Conservation (phyloP, 1,140 invertebrate species). For the Cylas formicarius region DNA sequence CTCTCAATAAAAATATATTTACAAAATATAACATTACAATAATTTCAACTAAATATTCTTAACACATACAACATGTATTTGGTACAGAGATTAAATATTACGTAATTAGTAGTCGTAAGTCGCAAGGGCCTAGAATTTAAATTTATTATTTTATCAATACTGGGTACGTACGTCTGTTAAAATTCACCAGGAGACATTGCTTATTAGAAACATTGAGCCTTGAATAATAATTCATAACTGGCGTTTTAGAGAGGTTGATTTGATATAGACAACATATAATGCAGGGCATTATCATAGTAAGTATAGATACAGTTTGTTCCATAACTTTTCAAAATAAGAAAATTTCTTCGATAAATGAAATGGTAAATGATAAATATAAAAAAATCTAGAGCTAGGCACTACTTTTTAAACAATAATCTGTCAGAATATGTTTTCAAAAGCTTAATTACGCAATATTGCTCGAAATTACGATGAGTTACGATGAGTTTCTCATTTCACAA, state of each 20-base stretch:
- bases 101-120: slow-evolving; percentile 27
- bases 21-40: slow-evolving; percentile 26
- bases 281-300: neutral
- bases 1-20: slow-evolving; percentile 22
- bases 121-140: slow-evolving; percentile 16
- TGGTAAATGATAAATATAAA: too few species aligned
- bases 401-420: too few species aligned
- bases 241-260: neutral
- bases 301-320: neutral
- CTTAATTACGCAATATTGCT: too few species aligned
- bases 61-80: slow-evolving; percentile 28
- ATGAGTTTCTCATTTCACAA: too few species aligned
- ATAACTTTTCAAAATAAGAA: too few species aligned
- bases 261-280: neutral
- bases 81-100: too few species aligned
- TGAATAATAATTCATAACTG: neutral
- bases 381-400: too few species aligned
- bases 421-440: too few species aligned
- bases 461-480: too few species aligned
- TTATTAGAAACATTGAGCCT: too few species aligned
- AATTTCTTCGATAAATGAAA: too few species aligned
- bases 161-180: slow-evolving; percentile 9
- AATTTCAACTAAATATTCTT: slow-evolving; percentile 19
- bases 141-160: slow-evolving; percentile 14
- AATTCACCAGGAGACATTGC: neutral